Conservation (phyloP, 2,797 vertebrate genomes). For the Ammospiza maritima region DNA sequence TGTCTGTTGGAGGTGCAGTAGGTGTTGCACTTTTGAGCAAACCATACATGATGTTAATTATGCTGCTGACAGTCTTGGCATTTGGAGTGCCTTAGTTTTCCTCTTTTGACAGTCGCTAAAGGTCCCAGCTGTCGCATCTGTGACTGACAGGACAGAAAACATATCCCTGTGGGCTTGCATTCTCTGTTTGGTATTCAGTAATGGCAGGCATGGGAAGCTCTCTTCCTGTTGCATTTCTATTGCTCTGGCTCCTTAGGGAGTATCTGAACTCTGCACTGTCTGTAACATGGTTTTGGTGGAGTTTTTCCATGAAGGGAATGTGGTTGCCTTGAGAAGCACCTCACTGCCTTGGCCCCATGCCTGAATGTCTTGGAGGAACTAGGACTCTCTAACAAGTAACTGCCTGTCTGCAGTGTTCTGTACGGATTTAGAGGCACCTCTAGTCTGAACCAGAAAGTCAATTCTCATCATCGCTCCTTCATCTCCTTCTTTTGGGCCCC, state of each 20-base stretch:
- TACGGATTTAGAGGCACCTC: not conserved
- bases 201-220: not conserved
- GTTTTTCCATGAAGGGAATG: not conserved
- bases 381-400: not conserved
- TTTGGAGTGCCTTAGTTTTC: constrained; percentile 24
- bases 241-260: not conserved
- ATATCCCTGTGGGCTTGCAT: not conserved
- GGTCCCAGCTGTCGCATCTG: constrained; percentile 9
- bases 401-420: not conserved
- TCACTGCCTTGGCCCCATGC: not conserved
- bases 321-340: not conserved
- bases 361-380: not conserved
- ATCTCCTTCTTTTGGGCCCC: not conserved
- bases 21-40: not conserved
- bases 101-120: constrained; percentile 6
- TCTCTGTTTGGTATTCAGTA: not conserved
- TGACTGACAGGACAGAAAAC: not conserved
- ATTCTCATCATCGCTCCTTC: not conserved
- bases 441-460: not conserved
- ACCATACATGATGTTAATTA: constrained; percentile 1
- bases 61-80: not conserved
- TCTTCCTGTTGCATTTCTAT: not conserved
- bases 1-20: not conserved
- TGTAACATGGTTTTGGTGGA: not conserved
- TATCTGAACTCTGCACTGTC: not conserved